A percentile compares a stretch with the other conserved stretches of the same genome.
Evolutionary conservation across 2,888 invertebrate species (phyloP).

Genomic region (Ochropleura leucogaster): DNA sequence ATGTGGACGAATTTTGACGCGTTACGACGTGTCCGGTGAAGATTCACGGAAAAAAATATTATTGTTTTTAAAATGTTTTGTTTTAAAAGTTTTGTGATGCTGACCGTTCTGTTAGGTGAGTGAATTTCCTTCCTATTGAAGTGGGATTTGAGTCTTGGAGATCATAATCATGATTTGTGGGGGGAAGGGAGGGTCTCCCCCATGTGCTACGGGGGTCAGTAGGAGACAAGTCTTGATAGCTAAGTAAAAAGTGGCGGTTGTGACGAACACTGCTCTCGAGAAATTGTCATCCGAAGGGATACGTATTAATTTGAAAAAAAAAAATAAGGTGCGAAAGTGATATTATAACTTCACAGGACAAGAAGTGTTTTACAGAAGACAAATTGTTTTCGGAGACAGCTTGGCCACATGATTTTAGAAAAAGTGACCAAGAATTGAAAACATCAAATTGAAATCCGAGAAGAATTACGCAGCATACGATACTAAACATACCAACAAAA

Average conservation of each 20-base stretch:
- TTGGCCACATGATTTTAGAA: neutral
- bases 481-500: neutral
- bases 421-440: neutral
- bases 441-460: neutral
- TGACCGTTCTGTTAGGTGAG: slow-evolving; percentile 52
- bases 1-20: slow-evolving; percentile 41
- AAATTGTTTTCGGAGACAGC: neutral
- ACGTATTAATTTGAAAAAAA: neutral
- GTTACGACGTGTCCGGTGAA: slow-evolving; percentile 48
- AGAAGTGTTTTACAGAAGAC: neutral
- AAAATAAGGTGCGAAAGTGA: neutral
- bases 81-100: slow-evolving; percentile 30
- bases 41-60: slow-evolving; percentile 7
- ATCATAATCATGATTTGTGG: neutral
- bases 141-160: neutral
- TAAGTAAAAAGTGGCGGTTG: neutral
- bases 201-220: neutral
- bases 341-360: neutral
- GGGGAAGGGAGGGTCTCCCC: too few relatives aligned
- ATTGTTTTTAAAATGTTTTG: slow-evolving; percentile 39
- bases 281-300: neutral
- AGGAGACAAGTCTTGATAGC: neutral
- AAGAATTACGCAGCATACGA: neutral
- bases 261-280: too few relatives aligned
- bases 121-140: slow-evolving; percentile 14